phyloP scores from a whole-genome alignment of 2,888 invertebrate genomes.

The Agrilus cyanescens region DNA sequence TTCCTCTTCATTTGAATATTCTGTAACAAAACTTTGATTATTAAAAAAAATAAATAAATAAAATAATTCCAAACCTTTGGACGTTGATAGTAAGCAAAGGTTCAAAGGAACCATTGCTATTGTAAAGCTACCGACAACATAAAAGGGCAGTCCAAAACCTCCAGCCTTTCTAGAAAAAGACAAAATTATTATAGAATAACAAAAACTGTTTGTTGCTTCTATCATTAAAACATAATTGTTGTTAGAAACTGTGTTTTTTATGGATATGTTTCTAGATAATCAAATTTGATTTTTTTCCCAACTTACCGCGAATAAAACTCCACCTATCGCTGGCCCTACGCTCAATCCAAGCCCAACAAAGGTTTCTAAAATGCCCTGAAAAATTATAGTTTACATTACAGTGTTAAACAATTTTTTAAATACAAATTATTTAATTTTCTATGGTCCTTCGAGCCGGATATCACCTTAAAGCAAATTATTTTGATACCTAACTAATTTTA shows the following conservation, averaged over 20 bases:
- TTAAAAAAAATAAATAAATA: neutral
- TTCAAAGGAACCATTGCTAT: constrained; percentile 52
- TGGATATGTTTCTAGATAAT: neutral
- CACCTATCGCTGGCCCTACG: constrained; percentile 68
- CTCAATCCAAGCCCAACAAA: constrained; percentile 72
- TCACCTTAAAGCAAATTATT: too few relatives aligned
- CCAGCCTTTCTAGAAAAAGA: constrained; percentile 57
- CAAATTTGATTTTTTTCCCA: neutral
- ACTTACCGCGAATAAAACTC: constrained; percentile 60
- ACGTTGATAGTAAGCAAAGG: constrained; percentile 45
- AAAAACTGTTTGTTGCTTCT: neutral
- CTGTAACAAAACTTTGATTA: constrained; percentile 32
- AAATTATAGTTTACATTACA: constrained; percentile 8
- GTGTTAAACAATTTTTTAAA: too few relatives aligned
- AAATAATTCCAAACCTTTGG: constrained; percentile 39
- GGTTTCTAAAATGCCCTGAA: constrained; percentile 61
- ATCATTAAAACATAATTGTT: neutral
- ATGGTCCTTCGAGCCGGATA: too few relatives aligned
- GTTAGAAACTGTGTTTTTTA: too few relatives aligned
- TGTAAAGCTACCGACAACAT: constrained; percentile 55
- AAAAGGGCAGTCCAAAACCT: constrained; percentile 70
- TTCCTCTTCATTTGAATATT: constrained; percentile 39
- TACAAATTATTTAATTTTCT: too few relatives aligned
- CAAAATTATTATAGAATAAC: too few relatives aligned
- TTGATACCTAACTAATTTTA: too few relatives aligned